Evolutionary conservation across 2,888 invertebrate species (phyloP), one percentile per base, ranked within the genome.

Genomic region (Zaprionus bogoriensis): DNA sequence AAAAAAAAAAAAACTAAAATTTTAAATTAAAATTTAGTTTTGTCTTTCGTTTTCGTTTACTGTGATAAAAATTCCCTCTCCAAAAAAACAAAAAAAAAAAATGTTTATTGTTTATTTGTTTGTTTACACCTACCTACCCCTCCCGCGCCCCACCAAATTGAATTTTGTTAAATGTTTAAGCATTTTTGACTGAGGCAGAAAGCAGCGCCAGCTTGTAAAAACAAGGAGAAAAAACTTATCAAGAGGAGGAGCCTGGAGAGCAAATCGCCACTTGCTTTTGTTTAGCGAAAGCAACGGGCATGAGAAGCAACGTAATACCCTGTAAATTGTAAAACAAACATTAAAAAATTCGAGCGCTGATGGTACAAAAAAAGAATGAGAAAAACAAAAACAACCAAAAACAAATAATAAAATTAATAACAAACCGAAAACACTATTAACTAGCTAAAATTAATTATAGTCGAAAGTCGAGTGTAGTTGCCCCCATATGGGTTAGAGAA

Each of bases 301-400:
- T 46, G 45, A 14, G 7, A 27, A 38, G 71, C 38, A n/a, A 46
- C 39, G 44, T 6, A 51, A 72, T 63, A 66, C 57, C 55, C 47
- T 82, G 83, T 78, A 71, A 71, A 64, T 71, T 75, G 60, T 50
- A 71, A 69, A 85, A 73, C 57, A 62, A 68, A 77, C 77, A 64
- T 65, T 51, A 65, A 65, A 45, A 83, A 88, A 89, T 87, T 89
- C 85, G 89, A 90, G 89, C 89, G 89, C 89, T 90, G 87, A 90
- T 84, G 90, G 89, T 90, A 90, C 89, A 90, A 89, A 89, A 78
- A 67, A 62, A 61, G 47, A 57, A 61, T 19, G 23, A 46, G 9
- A 23, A 39, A 27, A 36, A 36, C 5, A 25, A 32, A 12, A 5
- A 32, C 3, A 14, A 27, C 2, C 54, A 67, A 68, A 47, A 45